These are phyloP conservation scores for Scaptodrosophila latifasciaeformis DNA, from an alignment of 2,888 invertebrate genomes.

Conservation along the genomic window DNA sequence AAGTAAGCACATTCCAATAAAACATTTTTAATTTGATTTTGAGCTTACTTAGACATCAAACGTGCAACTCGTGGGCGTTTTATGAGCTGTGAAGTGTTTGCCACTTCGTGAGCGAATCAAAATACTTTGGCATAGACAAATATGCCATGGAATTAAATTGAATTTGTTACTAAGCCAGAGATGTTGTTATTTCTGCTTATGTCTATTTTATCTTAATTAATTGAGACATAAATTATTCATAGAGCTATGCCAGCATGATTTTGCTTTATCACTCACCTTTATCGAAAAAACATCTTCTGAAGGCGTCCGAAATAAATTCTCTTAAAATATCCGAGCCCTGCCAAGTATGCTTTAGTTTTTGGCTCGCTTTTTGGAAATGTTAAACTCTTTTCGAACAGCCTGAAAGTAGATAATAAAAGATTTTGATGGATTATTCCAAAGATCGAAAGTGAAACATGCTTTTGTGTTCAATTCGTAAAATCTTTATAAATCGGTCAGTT, in stretches of 20 bases:
- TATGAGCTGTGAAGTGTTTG: slow-evolving; percentile 46
- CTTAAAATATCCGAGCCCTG: no score
- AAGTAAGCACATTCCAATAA: not conserved
- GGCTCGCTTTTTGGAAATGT: no score
- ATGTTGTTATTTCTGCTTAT: slow-evolving; percentile 26
- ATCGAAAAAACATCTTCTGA: no score
- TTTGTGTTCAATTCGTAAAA: no score
- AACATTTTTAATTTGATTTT: slow-evolving; percentile 25
- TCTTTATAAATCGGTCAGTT: no score
- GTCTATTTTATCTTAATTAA: slow-evolving; percentile 51
- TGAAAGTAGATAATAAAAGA: not conserved
- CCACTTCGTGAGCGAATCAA: slow-evolving; percentile 47
- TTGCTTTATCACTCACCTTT: slow-evolving; percentile 19
- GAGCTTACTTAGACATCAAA: slow-evolving; percentile 20
- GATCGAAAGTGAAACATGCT: no score
- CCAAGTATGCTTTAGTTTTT: not conserved
- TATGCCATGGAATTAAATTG: slow-evolving; percentile 34
- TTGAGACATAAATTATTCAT: slow-evolving; percentile 54
- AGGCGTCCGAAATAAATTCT: no score
- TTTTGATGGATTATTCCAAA: no score
- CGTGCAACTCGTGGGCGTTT: slow-evolving; percentile 52
- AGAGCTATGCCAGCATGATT: no score
- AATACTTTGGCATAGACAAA: slow-evolving; percentile 32
- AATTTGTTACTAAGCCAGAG: no score
- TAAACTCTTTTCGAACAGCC: not conserved